Percentiles rank a stretch among this genome's conserved stretches.
Conservation (phyloP, 2,113 vertebrate species). For the Apteryx owenii region DNA sequence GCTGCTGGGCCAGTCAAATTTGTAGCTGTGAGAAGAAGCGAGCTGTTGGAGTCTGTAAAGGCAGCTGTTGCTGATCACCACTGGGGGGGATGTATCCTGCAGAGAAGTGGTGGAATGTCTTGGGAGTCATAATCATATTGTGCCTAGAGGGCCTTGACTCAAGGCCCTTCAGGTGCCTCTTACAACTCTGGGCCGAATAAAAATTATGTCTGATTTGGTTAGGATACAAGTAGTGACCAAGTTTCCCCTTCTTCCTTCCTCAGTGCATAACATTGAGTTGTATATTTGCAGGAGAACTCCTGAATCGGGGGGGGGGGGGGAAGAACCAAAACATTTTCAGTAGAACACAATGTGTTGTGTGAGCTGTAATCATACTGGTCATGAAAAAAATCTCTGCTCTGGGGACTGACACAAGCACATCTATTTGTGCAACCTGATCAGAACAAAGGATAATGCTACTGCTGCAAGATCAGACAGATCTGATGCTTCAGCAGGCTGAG, state of each 20-base stretch:
- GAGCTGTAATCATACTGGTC: background rate
- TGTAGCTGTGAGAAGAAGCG: slow-evolving; percentile 1
- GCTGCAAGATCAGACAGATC: slow-evolving; percentile 50
- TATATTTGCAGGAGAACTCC: background rate
- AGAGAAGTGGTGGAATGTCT: background rate
- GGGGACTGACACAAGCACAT: slow-evolving; percentile 18
- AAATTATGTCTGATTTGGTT: background rate
- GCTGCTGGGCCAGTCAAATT: background rate
- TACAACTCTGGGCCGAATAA: background rate
- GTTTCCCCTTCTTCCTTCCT: background rate
- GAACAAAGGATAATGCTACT: slow-evolving; percentile 59
- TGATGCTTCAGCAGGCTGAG: slow-evolving; percentile 61
- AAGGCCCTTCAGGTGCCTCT: background rate
- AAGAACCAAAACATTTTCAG: background rate
- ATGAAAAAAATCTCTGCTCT: background rate
- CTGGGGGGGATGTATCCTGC: background rate
- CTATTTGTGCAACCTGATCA: slow-evolving; percentile 62
- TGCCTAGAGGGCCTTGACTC: background rate
- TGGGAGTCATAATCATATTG: background rate
- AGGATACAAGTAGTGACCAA: background rate
- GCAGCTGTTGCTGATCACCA: background rate
- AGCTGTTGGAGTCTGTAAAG: background rate
- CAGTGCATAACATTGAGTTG: rapidly evolving
- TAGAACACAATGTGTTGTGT: background rate
- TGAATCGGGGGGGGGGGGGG: background rate